These are phyloP conservation scores for Yasuhikotakia modesta DNA, from an alignment of 2,797 vertebrate species.

Conservation along the genomic window DNA sequence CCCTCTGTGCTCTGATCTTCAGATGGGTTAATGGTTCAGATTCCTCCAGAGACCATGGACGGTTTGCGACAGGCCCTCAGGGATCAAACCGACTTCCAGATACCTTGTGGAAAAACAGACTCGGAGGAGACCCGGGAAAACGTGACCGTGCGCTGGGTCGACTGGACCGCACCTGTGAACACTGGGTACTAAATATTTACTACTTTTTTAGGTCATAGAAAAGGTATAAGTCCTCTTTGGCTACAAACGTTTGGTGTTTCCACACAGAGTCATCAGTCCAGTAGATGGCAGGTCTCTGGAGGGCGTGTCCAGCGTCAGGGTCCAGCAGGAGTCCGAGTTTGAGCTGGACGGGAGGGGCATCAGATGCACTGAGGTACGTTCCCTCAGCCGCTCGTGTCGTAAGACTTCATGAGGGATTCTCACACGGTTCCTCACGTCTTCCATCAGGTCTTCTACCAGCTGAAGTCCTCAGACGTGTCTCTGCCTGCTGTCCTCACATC, in stretches of 20 bases:
- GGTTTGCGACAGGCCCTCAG: slow-evolving; percentile 83
- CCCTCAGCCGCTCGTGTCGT: neutral
- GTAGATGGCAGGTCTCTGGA: slow-evolving; percentile 87
- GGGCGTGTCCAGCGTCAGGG: slow-evolving; percentile 80
- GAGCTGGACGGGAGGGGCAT: slow-evolving; percentile 80
- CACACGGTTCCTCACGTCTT: neutral
- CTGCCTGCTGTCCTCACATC: slow-evolving; percentile 66
- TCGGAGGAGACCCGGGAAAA: slow-evolving; percentile 81
- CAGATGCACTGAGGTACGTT: slow-evolving; percentile 87
- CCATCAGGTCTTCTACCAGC: slow-evolving; percentile 87
- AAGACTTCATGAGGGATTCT: too few relatives aligned
- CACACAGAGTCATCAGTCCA: slow-evolving; percentile 80
- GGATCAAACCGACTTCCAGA: slow-evolving; percentile 89
- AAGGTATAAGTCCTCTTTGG: neutral
- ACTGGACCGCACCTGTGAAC: slow-evolving; percentile 79
- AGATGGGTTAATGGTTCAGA: slow-evolving; percentile 97
- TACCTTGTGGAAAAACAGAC: slow-evolving; percentile 86
- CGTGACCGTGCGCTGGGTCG: slow-evolving; percentile 90
- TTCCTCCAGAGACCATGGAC: slow-evolving; percentile 92
- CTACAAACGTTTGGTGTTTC: slow-evolving; percentile 7
- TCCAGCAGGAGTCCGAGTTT: slow-evolving; percentile 83
- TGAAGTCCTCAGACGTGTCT: slow-evolving; percentile 71
- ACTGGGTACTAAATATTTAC: slow-evolving; percentile 74
- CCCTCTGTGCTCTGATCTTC: slow-evolving; percentile 44
- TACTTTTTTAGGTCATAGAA: neutral